Percentiles rank a stretch among this genome's conserved stretches.
phyloP scores from a whole-genome alignment of 2,888 invertebrate genomes.

The Pristionchus arcanus region DNA sequence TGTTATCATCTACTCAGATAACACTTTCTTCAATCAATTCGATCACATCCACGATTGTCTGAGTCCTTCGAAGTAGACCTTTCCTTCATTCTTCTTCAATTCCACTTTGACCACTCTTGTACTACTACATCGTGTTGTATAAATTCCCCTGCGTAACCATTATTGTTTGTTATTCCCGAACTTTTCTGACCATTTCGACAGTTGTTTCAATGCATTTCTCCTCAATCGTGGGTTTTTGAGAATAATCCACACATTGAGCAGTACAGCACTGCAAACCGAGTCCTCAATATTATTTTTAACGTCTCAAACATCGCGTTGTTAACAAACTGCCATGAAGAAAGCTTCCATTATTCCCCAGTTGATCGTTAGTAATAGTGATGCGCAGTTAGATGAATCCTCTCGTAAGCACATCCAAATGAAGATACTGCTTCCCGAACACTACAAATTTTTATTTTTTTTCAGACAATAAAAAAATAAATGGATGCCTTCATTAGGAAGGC shows the following conservation, averaged over 20 bases:
- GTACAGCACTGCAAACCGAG: background rate
- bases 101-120: background rate
- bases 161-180: background rate
- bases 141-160: background rate
- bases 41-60: background rate
- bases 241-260: background rate
- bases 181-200: background rate
- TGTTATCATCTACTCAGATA: no score
- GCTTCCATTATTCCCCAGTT: constrained; percentile 29
- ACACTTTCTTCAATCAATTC: background rate
- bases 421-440: background rate
- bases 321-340: background rate
- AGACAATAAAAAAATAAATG: background rate
- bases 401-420: background rate
- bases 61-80: background rate
- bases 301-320: background rate
- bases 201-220: background rate
- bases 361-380: background rate
- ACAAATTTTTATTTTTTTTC: no score
- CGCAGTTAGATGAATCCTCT: background rate
- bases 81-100: background rate
- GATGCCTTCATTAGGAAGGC: background rate
- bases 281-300: background rate
- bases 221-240: background rate
- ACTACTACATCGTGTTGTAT: background rate